Conservation (phyloP, 2,113 vertebrate species). For the Heterocephalus glaber region DNA sequence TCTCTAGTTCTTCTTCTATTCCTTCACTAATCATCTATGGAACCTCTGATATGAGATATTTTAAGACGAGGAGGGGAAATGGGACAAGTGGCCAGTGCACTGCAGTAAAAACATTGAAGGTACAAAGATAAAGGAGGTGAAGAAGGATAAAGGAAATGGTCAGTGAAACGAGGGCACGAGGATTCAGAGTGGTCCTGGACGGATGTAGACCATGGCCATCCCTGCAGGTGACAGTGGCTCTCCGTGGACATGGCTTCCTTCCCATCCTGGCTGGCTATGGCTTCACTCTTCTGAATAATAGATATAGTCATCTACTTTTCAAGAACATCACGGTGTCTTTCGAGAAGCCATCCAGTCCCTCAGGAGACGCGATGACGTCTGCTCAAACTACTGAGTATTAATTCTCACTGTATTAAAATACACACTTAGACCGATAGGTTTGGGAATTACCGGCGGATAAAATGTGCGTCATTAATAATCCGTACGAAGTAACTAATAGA, state of each 20-base stretch:
- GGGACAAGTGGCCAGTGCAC: not conserved
- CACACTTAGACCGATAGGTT: not conserved
- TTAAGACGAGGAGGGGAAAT: not conserved
- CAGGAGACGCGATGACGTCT: not conserved
- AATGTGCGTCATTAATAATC: not conserved
- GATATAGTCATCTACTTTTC: not conserved
- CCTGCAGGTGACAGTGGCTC: not conserved
- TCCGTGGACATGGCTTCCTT: not conserved
- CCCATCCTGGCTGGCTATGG: not conserved
- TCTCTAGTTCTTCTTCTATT: not conserved
- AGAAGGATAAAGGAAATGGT: not conserved
- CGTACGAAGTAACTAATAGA: not conserved
- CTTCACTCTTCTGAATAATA: not conserved
- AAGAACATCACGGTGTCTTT: not conserved
- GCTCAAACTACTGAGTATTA: not conserved
- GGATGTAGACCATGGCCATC: not conserved
- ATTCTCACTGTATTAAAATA: not conserved
- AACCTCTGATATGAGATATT: not conserved
- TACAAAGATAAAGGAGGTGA: not conserved
- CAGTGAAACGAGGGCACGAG: not conserved
- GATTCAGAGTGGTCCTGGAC: not conserved
- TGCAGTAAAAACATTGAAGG: not conserved
- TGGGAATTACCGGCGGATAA: not conserved
- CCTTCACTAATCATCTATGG: not conserved
- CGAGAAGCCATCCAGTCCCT: not conserved